Percentiles rank a stretch among this genome's conserved stretches.
Conservation (phyloP, 1,140 invertebrate genomes). For the Plodia interpunctella region DNA sequence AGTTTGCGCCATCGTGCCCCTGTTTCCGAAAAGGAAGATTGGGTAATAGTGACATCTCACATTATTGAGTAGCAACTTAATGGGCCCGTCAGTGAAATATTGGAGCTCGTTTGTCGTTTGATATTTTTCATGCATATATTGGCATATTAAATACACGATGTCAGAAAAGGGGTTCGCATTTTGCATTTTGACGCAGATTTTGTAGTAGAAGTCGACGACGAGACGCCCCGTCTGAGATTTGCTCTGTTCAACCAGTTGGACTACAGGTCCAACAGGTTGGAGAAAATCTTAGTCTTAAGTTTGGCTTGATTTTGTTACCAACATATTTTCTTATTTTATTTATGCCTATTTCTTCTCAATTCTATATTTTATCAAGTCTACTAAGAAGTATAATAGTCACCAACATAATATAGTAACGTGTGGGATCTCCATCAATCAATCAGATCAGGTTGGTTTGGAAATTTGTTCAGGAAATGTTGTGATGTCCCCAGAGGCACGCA, state of each 20-base stretch:
- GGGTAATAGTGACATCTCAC: slow-evolving; percentile 5
- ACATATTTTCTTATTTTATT: too few relatives aligned
- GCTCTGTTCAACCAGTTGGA: too few relatives aligned
- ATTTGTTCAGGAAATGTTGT: too few relatives aligned
- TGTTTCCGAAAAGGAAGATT: slow-evolving; percentile 11
- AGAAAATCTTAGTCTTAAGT: too few relatives aligned
- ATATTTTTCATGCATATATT: not conserved
- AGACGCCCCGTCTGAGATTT: too few relatives aligned
- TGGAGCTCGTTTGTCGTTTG: not conserved
- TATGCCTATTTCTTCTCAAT: too few relatives aligned
- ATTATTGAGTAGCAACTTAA: not conserved
- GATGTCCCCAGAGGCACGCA: too few relatives aligned
- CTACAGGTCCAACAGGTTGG: too few relatives aligned
- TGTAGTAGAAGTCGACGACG: not conserved
- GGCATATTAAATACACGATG: not conserved
- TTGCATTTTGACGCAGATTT: too few relatives aligned
- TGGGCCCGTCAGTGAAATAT: not conserved
- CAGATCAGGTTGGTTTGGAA: not conserved
- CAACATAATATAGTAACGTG: not conserved
- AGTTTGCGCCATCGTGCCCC: slow-evolving; percentile 2
- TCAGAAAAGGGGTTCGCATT: too few relatives aligned
- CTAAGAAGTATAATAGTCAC: not conserved
- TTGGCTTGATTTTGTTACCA: too few relatives aligned
- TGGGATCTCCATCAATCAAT: not conserved
- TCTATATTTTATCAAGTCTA: too few relatives aligned